Base-by-base conservation (phyloP, 2,113 vertebrate species). In the Montifringilla adamsi region DNA sequence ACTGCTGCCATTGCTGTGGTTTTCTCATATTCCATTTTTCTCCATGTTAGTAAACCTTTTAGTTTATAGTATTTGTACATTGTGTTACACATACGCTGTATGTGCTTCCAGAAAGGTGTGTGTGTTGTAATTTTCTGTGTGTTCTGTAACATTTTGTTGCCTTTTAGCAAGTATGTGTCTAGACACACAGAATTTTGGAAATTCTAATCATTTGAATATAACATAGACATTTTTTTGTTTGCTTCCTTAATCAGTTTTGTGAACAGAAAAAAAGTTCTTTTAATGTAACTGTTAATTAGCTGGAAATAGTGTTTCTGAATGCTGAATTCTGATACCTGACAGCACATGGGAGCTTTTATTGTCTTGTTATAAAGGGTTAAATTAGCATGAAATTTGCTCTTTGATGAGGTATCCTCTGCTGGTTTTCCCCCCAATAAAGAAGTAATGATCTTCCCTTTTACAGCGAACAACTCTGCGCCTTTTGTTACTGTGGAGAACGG, bases 391-490 rank as follows among this genome's bases (percentile, higher is more conserved):
- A 93, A 89, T 64, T 90, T 90, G 28, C 31, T 63, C 24, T 56
- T 75, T 69, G 33, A 31, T 86, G 62, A 47, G n/a, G 4, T 68
- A 76, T 88, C 52, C 37, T 83, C 27, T 86, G 72, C 44, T 78
- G 15, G 27, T 56, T 13, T 20, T 6, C 14, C 18, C 35, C 50
- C 10, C 0, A 1, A 1, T 80, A 95, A 92, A 64, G 18, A 82
- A 39, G 22, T 90, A 89, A 94, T 58, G 58, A 21, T 92, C 90
- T 93, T 87, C 31, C 56, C 35, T 95, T 86, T 89, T 74, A 89
- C 97, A 99, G 99, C 86, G 98, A 99, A 97, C 99, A 99, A 98
- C 98, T 99, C 97, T 99, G 99, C 96, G 99, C 99, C 97, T 99
- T 99, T 97, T 99, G 99, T 98, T 99, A 99, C 97, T 98, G 98